Conservation (phyloP, 2,797 vertebrate species). For the Alfaro cultratus region DNA sequence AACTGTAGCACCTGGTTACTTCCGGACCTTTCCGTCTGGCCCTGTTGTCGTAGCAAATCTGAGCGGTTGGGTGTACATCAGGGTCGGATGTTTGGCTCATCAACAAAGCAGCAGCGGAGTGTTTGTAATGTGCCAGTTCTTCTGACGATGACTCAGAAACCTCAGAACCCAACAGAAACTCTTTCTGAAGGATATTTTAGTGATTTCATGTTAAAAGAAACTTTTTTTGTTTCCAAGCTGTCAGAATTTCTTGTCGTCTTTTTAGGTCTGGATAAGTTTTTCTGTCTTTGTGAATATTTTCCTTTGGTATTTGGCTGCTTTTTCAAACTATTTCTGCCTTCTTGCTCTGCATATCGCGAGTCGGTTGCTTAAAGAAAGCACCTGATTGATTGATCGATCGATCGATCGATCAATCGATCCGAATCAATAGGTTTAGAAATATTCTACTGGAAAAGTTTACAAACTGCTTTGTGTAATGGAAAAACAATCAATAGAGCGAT, state of each 20-base stretch:
- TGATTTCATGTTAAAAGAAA: not conserved
- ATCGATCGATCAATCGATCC: too few relatives aligned
- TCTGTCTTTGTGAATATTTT: not conserved
- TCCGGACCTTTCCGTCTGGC: conserved; percentile 43
- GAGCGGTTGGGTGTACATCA: conserved; percentile 19
- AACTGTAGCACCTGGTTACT: conserved; percentile 27
- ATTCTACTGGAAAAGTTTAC: not conserved
- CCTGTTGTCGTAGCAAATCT: conserved; percentile 32
- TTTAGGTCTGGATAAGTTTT: not conserved
- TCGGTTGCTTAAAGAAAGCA: not conserved
- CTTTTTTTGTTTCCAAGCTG: not conserved
- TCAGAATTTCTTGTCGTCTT: not conserved
- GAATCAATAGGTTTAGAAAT: not conserved
- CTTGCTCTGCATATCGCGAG: not conserved
- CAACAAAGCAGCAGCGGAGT: not conserved
- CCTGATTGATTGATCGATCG: not conserved
- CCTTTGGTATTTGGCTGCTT: not conserved
- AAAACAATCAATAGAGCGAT: not conserved
- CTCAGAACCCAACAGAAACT: not conserved
- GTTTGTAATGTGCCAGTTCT: not conserved
- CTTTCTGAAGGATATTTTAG: not conserved
- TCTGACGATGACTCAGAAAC: not conserved
- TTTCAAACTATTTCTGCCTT: not conserved
- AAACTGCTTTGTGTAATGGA: not conserved
- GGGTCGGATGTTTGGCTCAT: conserved; percentile 18